Conservation (phyloP, 2,888 invertebrate species). For the Myopa tessellatipennis region DNA sequence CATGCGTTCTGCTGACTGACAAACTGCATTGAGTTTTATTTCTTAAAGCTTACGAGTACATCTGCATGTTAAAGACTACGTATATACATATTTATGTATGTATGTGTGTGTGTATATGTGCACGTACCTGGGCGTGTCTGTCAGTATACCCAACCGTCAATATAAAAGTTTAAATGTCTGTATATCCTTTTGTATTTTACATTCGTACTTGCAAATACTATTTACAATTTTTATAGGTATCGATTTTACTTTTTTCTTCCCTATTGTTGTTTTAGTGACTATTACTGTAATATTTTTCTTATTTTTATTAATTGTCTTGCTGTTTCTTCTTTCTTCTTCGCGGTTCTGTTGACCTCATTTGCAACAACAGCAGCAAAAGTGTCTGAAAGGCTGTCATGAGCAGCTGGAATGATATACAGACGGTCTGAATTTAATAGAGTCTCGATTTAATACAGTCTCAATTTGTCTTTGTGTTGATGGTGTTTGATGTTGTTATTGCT, state of each 20-base stretch:
- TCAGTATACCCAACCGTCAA: not conserved
- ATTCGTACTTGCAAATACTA: not conserved
- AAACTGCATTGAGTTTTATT: no score
- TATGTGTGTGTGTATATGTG: not conserved
- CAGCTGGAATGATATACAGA: not conserved
- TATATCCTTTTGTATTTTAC: not conserved
- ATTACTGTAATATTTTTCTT: no score
- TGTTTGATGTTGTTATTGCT: not conserved
- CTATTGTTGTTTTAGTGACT: not conserved
- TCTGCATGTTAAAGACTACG: no score
- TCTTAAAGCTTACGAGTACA: no score
- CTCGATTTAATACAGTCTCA: not conserved
- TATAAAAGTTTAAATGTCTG: not conserved
- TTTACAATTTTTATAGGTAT: not conserved
- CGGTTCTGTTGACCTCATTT: not conserved
- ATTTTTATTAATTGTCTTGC: not conserved
- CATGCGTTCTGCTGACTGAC: no score
- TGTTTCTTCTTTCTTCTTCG: not conserved
- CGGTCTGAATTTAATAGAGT: no score
- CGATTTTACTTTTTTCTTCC: not conserved
- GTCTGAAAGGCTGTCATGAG: constrained; percentile 1
- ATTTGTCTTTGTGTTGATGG: not conserved
- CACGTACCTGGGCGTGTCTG: not conserved
- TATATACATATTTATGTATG: not conserved
- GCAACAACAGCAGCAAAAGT: not conserved